Percentiles rank a stretch among this genome's conserved stretches.
Conservation (phyloP, 2,888 invertebrate genomes). For the Hyles lineata region DNA sequence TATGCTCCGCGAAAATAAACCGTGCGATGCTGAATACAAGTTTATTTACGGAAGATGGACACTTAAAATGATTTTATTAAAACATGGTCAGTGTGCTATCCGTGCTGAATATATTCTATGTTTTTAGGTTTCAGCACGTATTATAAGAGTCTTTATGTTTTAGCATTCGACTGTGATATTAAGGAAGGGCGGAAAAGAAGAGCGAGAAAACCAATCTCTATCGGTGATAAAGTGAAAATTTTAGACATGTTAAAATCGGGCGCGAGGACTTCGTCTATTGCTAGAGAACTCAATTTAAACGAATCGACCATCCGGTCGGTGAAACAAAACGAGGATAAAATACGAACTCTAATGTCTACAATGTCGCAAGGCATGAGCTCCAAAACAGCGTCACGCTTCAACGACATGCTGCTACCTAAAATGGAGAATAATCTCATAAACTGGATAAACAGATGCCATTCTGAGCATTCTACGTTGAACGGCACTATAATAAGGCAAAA, state of each 20-base stretch:
- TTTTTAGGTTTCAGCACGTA: not conserved
- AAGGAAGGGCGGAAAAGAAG: not conserved
- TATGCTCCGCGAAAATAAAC: not conserved
- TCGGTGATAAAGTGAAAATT: constrained; percentile 14
- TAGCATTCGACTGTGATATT: constrained; percentile 17
- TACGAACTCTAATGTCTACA: not conserved
- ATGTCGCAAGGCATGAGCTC: not conserved
- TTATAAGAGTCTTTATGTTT: constrained; percentile 9
- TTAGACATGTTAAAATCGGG: constrained; percentile 16
- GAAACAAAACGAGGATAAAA: constrained; percentile 16
- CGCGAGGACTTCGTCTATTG: not conserved
- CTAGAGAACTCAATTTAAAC: constrained; percentile 4
- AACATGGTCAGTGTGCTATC: not conserved
- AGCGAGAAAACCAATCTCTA: not conserved
- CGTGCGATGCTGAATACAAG: not conserved
- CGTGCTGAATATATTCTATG: not conserved
- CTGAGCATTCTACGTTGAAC: not conserved
- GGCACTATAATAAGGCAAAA: constrained; percentile 9
- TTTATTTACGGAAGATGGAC: not conserved
- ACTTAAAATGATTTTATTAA: not conserved
- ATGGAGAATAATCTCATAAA: constrained; percentile 8
- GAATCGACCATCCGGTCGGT: constrained; percentile 11
- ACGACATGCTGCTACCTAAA: not conserved
- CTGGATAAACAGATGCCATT: constrained; percentile 1
- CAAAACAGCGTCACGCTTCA: constrained; percentile 11